Conservation (phyloP, 2,888 invertebrate genomes). For the Dynastes grantii region DNA sequence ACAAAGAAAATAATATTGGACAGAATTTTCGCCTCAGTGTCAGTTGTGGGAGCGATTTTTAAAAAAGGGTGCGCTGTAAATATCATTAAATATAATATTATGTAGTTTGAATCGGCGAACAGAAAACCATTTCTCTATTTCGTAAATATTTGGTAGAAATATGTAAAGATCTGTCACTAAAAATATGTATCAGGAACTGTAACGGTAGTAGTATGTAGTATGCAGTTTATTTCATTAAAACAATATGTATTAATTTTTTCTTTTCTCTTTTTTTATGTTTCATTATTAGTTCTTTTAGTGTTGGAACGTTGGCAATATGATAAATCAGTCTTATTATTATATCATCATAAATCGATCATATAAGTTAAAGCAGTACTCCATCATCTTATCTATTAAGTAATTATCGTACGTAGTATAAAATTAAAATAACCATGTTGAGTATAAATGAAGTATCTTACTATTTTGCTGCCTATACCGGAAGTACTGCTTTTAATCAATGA, state of each 20-base stretch:
- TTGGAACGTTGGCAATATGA: slow-evolving; percentile 70
- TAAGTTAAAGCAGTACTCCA: background rate
- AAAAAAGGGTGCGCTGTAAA: slow-evolving; percentile 27
- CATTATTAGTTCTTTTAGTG: slow-evolving; percentile 54
- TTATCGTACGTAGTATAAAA: too few relatives aligned
- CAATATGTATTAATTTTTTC: slow-evolving; percentile 59
- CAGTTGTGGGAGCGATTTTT: slow-evolving; percentile 27
- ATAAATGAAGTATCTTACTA: background rate
- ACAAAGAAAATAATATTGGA: slow-evolving; percentile 31
- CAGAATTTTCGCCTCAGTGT: slow-evolving; percentile 36
- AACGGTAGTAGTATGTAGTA: slow-evolving; percentile 51
- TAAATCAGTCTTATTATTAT: slow-evolving; percentile 69
- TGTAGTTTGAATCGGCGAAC: slow-evolving; percentile 57
- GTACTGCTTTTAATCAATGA: slow-evolving; percentile 22
- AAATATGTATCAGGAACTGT: slow-evolving; percentile 70
- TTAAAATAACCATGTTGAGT: too few relatives aligned
- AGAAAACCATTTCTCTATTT: slow-evolving; percentile 67
- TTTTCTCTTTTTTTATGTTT: slow-evolving; percentile 50
- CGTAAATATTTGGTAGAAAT: slow-evolving; percentile 70
- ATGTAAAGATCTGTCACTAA: slow-evolving; percentile 68
- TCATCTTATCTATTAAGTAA: background rate
- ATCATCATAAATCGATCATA: slow-evolving; percentile 45
- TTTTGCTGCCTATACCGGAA: slow-evolving; percentile 27
- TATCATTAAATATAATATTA: slow-evolving; percentile 22
- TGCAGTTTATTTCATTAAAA: slow-evolving; percentile 55